Evolutionary conservation across 2,113 vertebrate species (phyloP).

Genomic region (Amphiprion percula): DNA sequence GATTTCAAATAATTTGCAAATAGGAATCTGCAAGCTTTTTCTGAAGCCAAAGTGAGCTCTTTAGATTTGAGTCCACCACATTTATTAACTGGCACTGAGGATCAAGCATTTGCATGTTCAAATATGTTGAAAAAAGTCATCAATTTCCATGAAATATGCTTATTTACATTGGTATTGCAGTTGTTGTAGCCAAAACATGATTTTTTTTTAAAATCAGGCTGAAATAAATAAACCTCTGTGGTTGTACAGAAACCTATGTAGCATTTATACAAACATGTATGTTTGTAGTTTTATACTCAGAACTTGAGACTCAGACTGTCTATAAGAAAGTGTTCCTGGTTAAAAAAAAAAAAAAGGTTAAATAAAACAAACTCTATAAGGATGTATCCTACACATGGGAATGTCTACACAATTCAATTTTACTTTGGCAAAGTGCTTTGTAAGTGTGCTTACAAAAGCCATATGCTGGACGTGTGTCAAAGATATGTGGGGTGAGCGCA

Average conservation of each 20-base stretch:
- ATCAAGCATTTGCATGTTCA: no score
- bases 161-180: no score
- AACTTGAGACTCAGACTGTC: neutral
- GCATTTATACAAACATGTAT: neutral
- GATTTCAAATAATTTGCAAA: no score
- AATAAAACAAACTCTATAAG: conserved; percentile 46
- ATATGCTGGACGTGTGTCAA: conserved; percentile 63
- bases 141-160: no score
- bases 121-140: no score
- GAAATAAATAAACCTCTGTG: neutral
- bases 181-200: no score
- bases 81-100: no score
- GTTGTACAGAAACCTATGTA: neutral
- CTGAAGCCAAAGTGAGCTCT: no score
- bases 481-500: conserved; percentile 38
- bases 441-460: conserved; percentile 61
- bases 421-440: conserved; percentile 47
- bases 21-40: no score
- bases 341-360: conserved; percentile 19
- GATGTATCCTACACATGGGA: conserved; percentile 15
- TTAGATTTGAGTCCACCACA: no score
- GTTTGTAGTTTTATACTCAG: neutral
- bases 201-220: no score
- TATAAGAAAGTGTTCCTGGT: neutral
- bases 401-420: conserved; percentile 28